Evolutionary conservation across 2,888 invertebrate species (phyloP).

Genomic region (Ctenicera cuprea): DNA sequence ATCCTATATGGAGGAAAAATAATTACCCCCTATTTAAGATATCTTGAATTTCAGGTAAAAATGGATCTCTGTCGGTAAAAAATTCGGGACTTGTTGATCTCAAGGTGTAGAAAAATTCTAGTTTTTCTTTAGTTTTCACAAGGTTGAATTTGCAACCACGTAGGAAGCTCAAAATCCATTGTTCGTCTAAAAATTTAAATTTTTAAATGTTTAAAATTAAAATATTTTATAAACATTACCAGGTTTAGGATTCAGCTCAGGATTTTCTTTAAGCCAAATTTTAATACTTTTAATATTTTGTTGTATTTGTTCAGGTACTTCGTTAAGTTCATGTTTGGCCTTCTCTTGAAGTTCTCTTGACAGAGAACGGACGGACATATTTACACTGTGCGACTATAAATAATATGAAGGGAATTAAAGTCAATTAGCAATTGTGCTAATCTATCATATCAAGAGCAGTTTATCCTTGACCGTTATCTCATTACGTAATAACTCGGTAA

Average conservation of each 20-base stretch:
- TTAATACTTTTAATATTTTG: background rate
- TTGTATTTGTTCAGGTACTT: background rate
- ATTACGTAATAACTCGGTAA: too few relatives aligned
- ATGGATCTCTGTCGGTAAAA: slow-evolving; percentile 74
- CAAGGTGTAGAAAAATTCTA: slow-evolving; percentile 77
- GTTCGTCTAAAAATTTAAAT: slow-evolving; percentile 70
- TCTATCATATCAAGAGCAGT: too few relatives aligned
- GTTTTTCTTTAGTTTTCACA: slow-evolving; percentile 75
- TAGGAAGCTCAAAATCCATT: slow-evolving; percentile 74
- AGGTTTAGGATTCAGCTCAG: background rate
- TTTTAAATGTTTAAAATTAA: background rate
- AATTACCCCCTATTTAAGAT: slow-evolving; percentile 70
- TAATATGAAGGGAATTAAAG: too few relatives aligned
- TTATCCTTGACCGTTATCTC: too few relatives aligned
- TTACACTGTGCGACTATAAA: too few relatives aligned
- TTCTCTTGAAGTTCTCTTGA: background rate
- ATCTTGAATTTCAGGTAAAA: slow-evolving; percentile 60
- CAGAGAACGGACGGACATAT: background rate
- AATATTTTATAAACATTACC: slow-evolving; percentile 6
- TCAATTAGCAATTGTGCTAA: too few relatives aligned
- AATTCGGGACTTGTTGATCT: slow-evolving; percentile 77
- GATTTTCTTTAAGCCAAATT: background rate
- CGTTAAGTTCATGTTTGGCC: background rate
- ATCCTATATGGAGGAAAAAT: too few relatives aligned
- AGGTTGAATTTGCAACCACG: slow-evolving; percentile 76